Percentiles rank a stretch among this genome's conserved stretches.
Evolutionary conservation across 2,888 invertebrate species (phyloP).

Genomic region (Macrosoma leucophasiata): DNA sequence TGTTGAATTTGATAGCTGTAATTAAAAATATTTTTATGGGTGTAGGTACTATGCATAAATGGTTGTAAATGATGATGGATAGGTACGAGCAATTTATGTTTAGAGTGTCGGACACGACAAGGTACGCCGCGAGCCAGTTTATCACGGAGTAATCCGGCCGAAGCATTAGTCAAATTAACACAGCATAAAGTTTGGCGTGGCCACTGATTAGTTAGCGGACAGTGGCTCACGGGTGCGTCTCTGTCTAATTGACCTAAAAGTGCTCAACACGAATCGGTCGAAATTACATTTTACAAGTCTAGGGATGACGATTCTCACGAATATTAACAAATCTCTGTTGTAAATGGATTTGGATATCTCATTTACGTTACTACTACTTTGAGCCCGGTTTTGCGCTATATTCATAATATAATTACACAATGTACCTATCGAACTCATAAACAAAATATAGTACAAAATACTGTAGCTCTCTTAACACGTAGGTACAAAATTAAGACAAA

Average conservation of each 20-base stretch:
- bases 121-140: no score
- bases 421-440: no score
- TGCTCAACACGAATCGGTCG: conserved; percentile 72
- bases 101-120: conserved; percentile 39
- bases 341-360: no score
- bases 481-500: no score
- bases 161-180: conserved; percentile 76
- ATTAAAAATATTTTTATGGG: no score
- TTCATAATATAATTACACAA: no score
- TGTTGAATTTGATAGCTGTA: no score
- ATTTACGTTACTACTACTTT: no score
- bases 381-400: no score
- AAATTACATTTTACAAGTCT: conserved; percentile 52
- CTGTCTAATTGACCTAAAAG: conserved; percentile 75
- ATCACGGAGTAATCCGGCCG: conserved; percentile 48
- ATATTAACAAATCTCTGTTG: no score
- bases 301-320: conserved; percentile 66
- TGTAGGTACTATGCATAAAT: conserved; percentile 2
- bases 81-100: conserved; percentile 13
- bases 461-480: no score
- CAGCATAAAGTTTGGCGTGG: conserved; percentile 70
- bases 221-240: conserved; percentile 56
- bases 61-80: conserved; percentile 15
- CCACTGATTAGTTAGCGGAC: conserved; percentile 62
- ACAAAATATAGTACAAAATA: no score